Evolutionary conservation across 2,113 vertebrate species (phyloP).

Genomic region (Scytalopus superciliaris): DNA sequence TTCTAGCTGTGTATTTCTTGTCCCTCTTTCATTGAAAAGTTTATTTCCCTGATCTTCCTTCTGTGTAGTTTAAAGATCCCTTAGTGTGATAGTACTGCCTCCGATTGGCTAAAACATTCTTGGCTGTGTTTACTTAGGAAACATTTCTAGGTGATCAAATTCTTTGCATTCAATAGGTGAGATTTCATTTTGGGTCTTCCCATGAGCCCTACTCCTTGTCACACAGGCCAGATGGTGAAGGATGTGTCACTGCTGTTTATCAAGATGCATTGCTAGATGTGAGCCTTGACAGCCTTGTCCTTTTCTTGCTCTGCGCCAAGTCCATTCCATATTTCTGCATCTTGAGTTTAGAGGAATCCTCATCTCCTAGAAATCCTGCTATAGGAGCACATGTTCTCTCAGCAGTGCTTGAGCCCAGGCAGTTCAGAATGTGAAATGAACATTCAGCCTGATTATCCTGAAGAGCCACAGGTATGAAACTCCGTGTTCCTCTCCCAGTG

Average conservation of each 20-base stretch:
- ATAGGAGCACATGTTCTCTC: fast-evolving
- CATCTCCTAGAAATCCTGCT: neutral
- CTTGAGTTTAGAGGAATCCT: neutral
- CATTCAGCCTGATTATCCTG: neutral
- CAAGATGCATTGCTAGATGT: neutral
- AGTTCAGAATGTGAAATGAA: neutral
- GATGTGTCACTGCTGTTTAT: neutral
- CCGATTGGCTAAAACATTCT: neutral
- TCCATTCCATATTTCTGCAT: fast-evolving
- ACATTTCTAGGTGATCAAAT: neutral
- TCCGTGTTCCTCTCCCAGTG: neutral
- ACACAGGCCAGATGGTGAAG: neutral
- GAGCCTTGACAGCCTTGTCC: neutral
- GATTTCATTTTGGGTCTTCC: neutral
- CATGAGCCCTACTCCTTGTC: neutral
- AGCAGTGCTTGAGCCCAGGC: neutral
- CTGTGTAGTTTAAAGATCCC: neutral
- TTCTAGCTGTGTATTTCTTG: neutral
- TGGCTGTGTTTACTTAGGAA: neutral
- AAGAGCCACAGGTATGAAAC: neutral
- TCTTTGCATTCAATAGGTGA: neutral
- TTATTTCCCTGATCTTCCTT: neutral
- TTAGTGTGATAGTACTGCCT: neutral
- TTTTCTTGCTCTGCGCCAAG: neutral
- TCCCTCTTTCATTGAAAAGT: neutral